Percentiles rank a stretch among this genome's conserved stretches.
Evolutionary conservation across 1,140 invertebrate species (phyloP).

Genomic region (Drosophila subobscura): DNA sequence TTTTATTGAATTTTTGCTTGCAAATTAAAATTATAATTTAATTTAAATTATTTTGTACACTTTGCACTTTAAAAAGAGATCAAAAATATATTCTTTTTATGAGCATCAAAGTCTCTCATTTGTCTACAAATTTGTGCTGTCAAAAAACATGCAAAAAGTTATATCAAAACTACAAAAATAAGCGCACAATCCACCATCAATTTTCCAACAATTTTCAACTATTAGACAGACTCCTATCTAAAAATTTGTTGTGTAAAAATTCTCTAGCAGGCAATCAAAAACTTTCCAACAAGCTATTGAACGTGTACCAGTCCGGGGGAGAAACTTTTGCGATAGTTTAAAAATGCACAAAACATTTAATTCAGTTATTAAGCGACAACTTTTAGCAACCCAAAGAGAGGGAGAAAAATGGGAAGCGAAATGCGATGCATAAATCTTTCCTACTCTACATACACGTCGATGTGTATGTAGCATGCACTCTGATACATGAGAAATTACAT

Average conservation of each 20-base stretch:
- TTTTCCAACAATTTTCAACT: constrained; percentile 13
- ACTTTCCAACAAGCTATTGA: constrained; percentile 42
- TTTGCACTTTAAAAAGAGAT: too few species aligned
- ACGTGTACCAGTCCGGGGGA: neutral
- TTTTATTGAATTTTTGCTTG: too few species aligned
- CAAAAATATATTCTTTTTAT: too few species aligned
- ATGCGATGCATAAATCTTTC: constrained; percentile 67
- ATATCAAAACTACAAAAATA: neutral
- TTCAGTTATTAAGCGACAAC: constrained; percentile 52
- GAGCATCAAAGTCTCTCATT: too few species aligned
- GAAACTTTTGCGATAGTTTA: constrained; percentile 24
- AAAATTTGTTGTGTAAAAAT: constrained; percentile 23
- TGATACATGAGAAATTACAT: constrained; percentile 67
- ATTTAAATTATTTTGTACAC: too few species aligned
- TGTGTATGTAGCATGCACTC: too few species aligned
- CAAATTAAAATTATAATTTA: too few species aligned
- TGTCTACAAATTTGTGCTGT: too few species aligned
- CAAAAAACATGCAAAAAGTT: neutral
- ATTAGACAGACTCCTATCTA: constrained; percentile 16
- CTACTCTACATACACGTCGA: neutral
- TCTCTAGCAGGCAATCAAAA: constrained; percentile 38
- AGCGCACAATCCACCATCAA: neutral
- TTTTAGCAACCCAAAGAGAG: constrained; percentile 18
- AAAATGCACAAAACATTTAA: constrained; percentile 31
- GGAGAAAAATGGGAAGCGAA: neutral